Evolutionary conservation across 2,113 vertebrate species (phyloP).

Genomic region (Corythaixoides concolor): DNA sequence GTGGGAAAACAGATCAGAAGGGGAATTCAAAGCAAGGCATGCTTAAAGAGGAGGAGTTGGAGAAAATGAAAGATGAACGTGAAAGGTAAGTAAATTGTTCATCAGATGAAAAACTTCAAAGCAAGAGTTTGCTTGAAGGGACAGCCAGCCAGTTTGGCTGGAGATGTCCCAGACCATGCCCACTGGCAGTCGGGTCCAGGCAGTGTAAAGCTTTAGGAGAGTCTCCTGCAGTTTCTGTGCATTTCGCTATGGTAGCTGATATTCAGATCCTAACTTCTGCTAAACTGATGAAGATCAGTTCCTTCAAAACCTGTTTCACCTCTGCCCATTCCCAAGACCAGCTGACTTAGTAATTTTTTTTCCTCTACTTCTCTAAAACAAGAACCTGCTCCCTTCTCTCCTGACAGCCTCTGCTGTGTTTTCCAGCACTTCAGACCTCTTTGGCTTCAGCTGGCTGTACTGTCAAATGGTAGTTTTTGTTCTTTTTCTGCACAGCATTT

Average conservation of each 20-base stretch:
- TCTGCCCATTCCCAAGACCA: not conserved
- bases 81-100: conserved; percentile 71
- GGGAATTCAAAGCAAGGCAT: conserved; percentile 71
- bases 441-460: not conserved
- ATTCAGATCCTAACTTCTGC: not conserved
- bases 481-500: not conserved
- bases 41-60: conserved; percentile 85
- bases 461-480: not conserved
- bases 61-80: conserved; percentile 86
- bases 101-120: not conserved
- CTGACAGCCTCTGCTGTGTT: not conserved
- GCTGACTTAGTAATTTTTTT: not conserved
- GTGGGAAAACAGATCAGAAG: conserved; percentile 82
- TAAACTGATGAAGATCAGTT: not conserved
- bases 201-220: not conserved
- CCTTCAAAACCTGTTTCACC: not conserved
- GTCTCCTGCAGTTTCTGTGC: not conserved
- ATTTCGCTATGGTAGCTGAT: not conserved
- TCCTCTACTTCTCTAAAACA: not conserved
- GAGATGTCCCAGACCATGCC: not conserved
- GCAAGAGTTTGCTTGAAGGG: not conserved
- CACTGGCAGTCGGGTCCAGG: not conserved
- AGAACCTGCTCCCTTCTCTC: not conserved
- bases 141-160: not conserved
- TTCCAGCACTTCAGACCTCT: not conserved